phyloP scores from a whole-genome alignment of 37 sponge, comb jelly and placozoan species.

The Haliclona indistincta region DNA sequence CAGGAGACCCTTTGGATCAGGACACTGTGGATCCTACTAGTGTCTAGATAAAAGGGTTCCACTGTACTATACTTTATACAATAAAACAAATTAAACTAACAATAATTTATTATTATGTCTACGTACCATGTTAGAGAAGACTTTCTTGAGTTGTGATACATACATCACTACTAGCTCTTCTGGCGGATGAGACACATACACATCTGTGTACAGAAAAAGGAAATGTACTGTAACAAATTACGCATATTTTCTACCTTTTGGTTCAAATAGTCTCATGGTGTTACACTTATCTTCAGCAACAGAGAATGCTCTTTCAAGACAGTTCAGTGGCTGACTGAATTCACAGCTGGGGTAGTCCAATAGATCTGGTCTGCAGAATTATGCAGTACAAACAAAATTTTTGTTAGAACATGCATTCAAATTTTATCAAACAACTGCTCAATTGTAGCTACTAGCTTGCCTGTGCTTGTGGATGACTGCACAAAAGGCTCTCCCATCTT shows the following conservation, averaged over 20 bases:
- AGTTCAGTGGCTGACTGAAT: constrained; percentile 50
- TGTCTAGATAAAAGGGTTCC: too few relatives aligned
- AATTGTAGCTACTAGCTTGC: too few relatives aligned
- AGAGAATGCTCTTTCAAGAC: constrained; percentile 72
- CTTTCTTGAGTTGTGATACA: constrained; percentile 69
- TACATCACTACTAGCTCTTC: constrained; percentile 91
- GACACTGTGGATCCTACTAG: too few relatives aligned
- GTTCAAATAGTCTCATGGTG: constrained; percentile 73
- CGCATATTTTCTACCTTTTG: constrained; percentile 74
- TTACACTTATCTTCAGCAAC: constrained; percentile 68
- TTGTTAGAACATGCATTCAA: too few relatives aligned
- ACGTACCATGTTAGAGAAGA: constrained; percentile 75
- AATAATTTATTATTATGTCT: constrained; percentile 47
- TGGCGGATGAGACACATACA: constrained; percentile 76
- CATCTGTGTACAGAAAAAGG: constrained; percentile 52
- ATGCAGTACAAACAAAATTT: too few relatives aligned
- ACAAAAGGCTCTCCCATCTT: constrained; percentile 82
- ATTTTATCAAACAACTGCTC: too few relatives aligned
- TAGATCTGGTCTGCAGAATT: constrained; percentile 89
- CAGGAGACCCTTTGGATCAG: too few relatives aligned
- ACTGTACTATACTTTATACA: too few relatives aligned
- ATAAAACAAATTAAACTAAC: too few relatives aligned
- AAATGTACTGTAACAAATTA: too few relatives aligned
- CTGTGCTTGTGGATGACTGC: constrained; percentile 86
- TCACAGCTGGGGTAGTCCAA: constrained; percentile 76